phyloP scores from a whole-genome alignment of 2,797 vertebrate species.

The Poecilia picta region DNA sequence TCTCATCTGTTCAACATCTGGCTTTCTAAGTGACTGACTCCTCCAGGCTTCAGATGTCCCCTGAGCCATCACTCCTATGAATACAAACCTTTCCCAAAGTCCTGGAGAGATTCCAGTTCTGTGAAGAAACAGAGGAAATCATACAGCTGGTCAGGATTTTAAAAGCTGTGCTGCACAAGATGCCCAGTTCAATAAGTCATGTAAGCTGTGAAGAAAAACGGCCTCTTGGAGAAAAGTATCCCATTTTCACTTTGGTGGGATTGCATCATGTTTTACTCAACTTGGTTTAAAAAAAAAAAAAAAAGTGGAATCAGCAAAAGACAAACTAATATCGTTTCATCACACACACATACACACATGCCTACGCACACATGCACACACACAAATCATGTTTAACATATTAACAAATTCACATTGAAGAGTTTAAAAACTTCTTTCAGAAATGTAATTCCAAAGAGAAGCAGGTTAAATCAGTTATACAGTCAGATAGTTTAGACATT shows the following conservation, averaged over 20 bases:
- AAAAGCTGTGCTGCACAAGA: conserved; percentile 27
- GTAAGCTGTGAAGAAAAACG: background rate
- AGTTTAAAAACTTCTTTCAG: background rate
- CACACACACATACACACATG: no score
- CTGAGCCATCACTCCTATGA: conserved; percentile 39
- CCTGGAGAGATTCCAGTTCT: conserved; percentile 34
- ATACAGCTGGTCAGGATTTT: conserved; percentile 32
- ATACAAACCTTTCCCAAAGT: conserved; percentile 52
- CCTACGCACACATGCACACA: no score
- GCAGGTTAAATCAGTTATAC: background rate
- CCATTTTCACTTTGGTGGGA: background rate
- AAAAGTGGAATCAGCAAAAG: background rate
- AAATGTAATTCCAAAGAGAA: background rate
- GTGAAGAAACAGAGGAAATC: conserved; percentile 27
- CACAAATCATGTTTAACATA: background rate
- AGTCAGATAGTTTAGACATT: background rate
- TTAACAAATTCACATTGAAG: background rate
- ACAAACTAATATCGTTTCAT: background rate
- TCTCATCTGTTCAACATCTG: conserved; percentile 62
- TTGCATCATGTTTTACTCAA: background rate
- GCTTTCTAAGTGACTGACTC: conserved; percentile 48
- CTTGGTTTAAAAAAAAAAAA: background rate
- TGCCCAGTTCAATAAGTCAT: conserved; percentile 28
- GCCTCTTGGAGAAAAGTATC: background rate
- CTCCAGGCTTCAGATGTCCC: conserved; percentile 47